phyloP scores from a whole-genome alignment of 2,888 invertebrate species.

The Daptonema setosum region DNA sequence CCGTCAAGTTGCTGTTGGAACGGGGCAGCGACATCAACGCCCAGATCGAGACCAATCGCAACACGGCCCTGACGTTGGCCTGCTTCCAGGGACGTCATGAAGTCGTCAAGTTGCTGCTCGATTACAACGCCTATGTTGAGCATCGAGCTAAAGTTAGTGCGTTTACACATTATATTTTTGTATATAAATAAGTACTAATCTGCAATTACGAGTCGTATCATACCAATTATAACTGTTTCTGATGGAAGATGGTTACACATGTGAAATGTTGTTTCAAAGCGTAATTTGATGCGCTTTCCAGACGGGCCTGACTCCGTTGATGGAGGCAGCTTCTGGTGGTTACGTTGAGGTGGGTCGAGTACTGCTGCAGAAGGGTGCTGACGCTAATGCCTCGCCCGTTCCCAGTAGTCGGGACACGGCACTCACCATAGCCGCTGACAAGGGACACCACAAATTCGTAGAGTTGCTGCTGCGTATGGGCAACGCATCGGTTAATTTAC shows the following conservation, averaged over 20 bases:
- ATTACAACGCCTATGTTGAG: conserved; percentile 91
- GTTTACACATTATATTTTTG: not conserved
- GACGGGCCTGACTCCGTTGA: conserved; percentile 89
- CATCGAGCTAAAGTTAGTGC: conserved; percentile 66
- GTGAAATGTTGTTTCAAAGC: too few relatives aligned
- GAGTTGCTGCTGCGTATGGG: conserved; percentile 32
- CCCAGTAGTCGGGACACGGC: conserved; percentile 94
- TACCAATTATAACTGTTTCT: too few relatives aligned
- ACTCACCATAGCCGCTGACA: conserved; percentile 95
- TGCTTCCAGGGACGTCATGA: conserved; percentile 98
- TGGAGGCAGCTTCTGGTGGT: conserved; percentile 98
- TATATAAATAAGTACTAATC: too few relatives aligned
- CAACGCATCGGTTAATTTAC: conserved; percentile 9
- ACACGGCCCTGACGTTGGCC: conserved; percentile 89
- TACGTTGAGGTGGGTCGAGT: conserved; percentile 94
- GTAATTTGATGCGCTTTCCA: conserved; percentile 28
- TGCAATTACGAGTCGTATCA: too few relatives aligned
- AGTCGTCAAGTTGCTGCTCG: conserved; percentile 80
- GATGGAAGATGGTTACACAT: too few relatives aligned
- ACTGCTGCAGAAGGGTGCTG: conserved; percentile 80
- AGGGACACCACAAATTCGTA: conserved; percentile 69
- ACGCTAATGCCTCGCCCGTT: conserved; percentile 93
- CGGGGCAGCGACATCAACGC: conserved; percentile 96
- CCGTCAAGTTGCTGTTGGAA: conserved; percentile 76
- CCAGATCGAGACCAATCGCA: conserved; percentile 84